Percentiles rank a stretch among this genome's conserved stretches.
These are phyloP conservation scores for Catharus ustulatus DNA, from an alignment of 2,797 vertebrate genomes.

Conservation along the genomic window DNA sequence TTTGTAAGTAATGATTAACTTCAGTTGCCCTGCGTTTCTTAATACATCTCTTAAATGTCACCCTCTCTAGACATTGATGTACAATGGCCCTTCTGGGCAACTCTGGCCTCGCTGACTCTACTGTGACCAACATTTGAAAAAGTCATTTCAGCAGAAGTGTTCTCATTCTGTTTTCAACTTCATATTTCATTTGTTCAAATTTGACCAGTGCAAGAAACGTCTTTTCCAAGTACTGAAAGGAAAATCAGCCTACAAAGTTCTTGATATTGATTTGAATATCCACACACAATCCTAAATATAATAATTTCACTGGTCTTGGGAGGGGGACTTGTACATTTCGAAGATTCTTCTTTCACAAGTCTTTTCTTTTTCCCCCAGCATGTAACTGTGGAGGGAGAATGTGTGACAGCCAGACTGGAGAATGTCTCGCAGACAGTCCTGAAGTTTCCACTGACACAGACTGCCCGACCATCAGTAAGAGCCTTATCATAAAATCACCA, in stretches of 20 bases:
- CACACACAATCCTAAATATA: background rate
- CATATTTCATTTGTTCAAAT: background rate
- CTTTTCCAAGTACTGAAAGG: background rate
- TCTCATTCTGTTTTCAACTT: background rate
- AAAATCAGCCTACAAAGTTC: background rate
- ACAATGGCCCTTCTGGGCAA: background rate
- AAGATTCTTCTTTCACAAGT: background rate
- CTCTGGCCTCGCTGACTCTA: background rate
- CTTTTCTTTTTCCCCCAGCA: slow-evolving; percentile 74
- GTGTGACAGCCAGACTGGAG: slow-evolving; percentile 90
- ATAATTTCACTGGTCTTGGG: background rate
- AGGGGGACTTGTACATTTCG: background rate
- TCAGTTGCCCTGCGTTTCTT: accelerated
- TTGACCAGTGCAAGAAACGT: accelerated
- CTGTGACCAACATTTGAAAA: background rate
- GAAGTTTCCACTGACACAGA: slow-evolving; percentile 80
- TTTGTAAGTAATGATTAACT: background rate
- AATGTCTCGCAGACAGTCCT: slow-evolving; percentile 85
- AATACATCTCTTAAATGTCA: background rate
- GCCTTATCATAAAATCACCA: background rate
- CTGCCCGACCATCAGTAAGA: slow-evolving; percentile 85
- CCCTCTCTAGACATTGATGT: background rate
- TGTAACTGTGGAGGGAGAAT: slow-evolving; percentile 89
- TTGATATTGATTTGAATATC: background rate
- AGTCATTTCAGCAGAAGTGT: background rate